Evolutionary conservation across 1,140 invertebrate genomes (phyloP).

Genomic region (Cylas formicarius): DNA sequence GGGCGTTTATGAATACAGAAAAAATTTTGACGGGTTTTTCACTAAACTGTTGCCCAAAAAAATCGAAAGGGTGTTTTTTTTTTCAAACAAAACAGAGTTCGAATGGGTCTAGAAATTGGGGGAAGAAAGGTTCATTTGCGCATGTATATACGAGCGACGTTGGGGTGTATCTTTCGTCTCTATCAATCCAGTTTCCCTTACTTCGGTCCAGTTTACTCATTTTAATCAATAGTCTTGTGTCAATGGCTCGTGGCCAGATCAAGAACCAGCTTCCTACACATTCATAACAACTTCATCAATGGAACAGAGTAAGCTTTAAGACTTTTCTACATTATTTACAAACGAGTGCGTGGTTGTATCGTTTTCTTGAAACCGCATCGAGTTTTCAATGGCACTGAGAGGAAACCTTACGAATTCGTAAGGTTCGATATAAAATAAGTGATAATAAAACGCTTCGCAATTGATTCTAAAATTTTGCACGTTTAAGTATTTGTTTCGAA

Average conservation of each 20-base stretch:
- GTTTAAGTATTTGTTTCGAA: too few species aligned
- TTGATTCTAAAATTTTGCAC: too few species aligned
- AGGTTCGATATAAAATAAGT: too few species aligned
- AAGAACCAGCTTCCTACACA: slow-evolving; percentile 12
- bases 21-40: slow-evolving; percentile 36
- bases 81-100: slow-evolving; percentile 13
- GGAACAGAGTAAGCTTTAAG: too few species aligned
- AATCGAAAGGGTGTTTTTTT: slow-evolving; percentile 4
- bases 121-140: slow-evolving; percentile 14
- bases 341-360: too few species aligned
- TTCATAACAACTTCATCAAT: too few species aligned
- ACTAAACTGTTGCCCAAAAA: slow-evolving; percentile 14
- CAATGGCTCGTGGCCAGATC: slow-evolving; percentile 4
- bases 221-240: slow-evolving; percentile 21
- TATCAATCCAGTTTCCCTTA: slow-evolving; percentile 17
- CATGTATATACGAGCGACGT: slow-evolving; percentile 13
- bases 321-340: too few species aligned
- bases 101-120: slow-evolving; percentile 13
- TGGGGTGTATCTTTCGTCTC: slow-evolving; percentile 14
- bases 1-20: slow-evolving; percentile 33
- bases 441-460: too few species aligned
- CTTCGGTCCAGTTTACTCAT: slow-evolving; percentile 22
- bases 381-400: too few species aligned
- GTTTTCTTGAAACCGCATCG: too few species aligned
- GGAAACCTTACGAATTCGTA: too few species aligned